A percentile compares a stretch with the other conserved stretches of the same genome.
These are phyloP conservation scores for Eupithecia tripunctaria DNA, from an alignment of 2,888 invertebrate species.

Conservation along the genomic window DNA sequence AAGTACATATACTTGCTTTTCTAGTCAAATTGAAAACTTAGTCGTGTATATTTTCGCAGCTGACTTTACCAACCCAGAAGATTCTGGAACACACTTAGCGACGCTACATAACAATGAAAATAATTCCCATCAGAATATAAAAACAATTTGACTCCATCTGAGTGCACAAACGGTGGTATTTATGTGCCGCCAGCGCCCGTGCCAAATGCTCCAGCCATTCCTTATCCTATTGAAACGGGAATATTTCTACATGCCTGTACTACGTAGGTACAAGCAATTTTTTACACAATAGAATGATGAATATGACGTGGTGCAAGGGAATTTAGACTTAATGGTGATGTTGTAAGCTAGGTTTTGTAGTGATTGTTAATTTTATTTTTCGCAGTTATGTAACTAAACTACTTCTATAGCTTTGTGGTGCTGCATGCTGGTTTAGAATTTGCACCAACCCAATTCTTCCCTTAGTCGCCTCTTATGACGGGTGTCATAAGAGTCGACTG, in stretches of 20 bases:
- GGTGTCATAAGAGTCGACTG: no score
- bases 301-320: neutral
- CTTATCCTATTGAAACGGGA: slow-evolving; percentile 36
- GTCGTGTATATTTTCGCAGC: no score
- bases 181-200: slow-evolving; percentile 30
- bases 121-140: slow-evolving; percentile 24
- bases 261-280: slow-evolving; percentile 20
- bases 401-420: no score
- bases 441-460: no score
- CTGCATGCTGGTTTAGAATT: no score
- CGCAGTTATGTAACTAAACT: neutral
- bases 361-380: neutral
- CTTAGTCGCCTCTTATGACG: no score
- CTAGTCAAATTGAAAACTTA: no score
- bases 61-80: no score
- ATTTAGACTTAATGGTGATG: neutral
- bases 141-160: slow-evolving; percentile 38
- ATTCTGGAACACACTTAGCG: neutral
- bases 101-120: neutral
- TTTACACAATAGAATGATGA: slow-evolving; percentile 32
- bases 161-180: slow-evolving; percentile 39
- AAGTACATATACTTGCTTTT: no score
- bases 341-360: neutral
- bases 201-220: slow-evolving; percentile 41
- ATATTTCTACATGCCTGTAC: slow-evolving; percentile 29